phyloP scores from a whole-genome alignment of 2,797 vertebrate genomes.

The Coreius guichenoti region DNA sequence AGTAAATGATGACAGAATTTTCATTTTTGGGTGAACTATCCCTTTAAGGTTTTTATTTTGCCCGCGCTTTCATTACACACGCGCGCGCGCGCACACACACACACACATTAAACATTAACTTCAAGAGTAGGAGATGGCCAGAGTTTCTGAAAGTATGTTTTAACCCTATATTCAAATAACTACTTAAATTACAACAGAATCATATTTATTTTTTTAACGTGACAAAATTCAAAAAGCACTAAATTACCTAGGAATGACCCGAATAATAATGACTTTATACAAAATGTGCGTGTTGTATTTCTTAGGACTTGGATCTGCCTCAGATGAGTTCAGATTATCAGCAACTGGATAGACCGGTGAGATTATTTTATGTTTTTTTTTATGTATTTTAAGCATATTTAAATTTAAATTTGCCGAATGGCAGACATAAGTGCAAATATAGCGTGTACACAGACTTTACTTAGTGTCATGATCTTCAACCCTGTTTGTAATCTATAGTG shows the following conservation, averaged over 20 bases:
- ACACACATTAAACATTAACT: background rate
- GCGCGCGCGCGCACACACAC: too few species aligned
- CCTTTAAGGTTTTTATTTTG: background rate
- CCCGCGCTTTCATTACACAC: background rate
- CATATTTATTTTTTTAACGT: background rate
- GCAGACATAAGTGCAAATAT: background rate
- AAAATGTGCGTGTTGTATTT: background rate
- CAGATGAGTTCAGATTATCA: constrained; percentile 29
- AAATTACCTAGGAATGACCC: background rate
- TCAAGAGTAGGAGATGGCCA: background rate
- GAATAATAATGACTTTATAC: background rate
- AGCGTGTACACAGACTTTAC: background rate
- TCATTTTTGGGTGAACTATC: background rate
- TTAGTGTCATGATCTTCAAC: background rate
- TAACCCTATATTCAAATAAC: background rate
- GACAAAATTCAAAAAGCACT: background rate
- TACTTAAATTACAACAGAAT: background rate
- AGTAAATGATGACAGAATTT: background rate
- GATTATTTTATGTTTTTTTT: background rate
- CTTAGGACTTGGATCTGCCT: background rate
- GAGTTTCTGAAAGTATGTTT: background rate
- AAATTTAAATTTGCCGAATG: background rate
- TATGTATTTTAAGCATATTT: background rate
- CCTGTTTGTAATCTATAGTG: background rate
- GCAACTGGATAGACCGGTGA: constrained; percentile 40